Base-by-base conservation (phyloP, 2,797 vertebrate species). In the Leuciscus waleckii region DNA sequence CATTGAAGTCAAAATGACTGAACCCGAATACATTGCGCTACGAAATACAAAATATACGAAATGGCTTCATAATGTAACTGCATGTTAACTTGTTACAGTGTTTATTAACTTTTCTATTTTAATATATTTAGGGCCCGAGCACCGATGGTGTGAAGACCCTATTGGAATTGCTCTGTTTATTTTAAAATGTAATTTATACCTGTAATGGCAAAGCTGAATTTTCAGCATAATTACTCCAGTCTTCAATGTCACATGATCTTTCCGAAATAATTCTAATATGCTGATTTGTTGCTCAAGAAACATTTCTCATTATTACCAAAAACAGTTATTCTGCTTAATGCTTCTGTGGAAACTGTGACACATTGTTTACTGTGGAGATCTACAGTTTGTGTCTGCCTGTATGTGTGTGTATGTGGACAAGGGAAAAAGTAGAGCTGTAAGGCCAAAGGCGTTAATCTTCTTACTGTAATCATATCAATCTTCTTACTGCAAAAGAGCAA, bases 391-490 rank as follows among this genome's bases (percentile, higher is more conserved):
- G 76, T 58, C 35, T 85, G 81, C 63, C 54, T 88, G 68, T 84
- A 88, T 80, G 56, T 80, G 68, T 69, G n/a, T 75, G 73, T 75
- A 13, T 56, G 29, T 79, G 79, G 46, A 77, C 63, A 46, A 51
- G 32, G 56, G 69, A 70, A 80, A 92, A 91, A 93, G 93, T 92
- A 92, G 91, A 92, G 91, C 91, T 92, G 92, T 88, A 63, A 69
- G 88, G 92, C 94, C 93, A 94, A 92, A 89, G 80, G 68, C 17
- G 75, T 79, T 93, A 94, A 94, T 94, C 93, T 93, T 82, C 92
- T 94, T 94, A 92, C 90, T 76, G 51, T 77, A 77, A 77, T 77
- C 51, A 58, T 58, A 77, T 77, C 74, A 94, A 94, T 94, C 93
- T 93, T 82, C 92, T 94, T 94, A 92, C 90, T 76, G 32, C 51